Evolutionary conservation across 2,888 invertebrate species (phyloP).

Genomic region (Aquatica leii): DNA sequence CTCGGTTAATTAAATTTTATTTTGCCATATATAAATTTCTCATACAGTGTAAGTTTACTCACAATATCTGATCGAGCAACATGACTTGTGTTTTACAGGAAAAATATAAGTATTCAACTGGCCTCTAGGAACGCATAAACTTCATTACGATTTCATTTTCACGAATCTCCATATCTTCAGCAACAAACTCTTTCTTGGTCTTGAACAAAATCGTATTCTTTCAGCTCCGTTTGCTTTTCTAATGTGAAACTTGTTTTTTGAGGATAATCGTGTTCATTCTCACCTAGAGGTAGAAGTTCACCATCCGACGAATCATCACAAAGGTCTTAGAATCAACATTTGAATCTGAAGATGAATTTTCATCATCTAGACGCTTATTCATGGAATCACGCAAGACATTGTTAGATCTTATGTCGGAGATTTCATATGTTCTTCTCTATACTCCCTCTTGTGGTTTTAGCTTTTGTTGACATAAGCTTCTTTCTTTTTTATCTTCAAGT

Average conservation of each 20-base stretch:
- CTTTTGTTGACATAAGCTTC: too few relatives aligned
- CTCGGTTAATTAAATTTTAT: constrained; percentile 2
- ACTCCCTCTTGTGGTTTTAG: too few relatives aligned
- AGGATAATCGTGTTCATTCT: too few relatives aligned
- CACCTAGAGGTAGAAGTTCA: too few relatives aligned
- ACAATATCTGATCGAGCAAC: constrained; percentile 2
- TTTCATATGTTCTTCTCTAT: too few relatives aligned
- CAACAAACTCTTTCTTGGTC: constrained; percentile 1
- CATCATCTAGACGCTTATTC: constrained; percentile 3
- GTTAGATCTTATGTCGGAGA: too few relatives aligned
- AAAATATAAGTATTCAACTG: constrained; percentile 1
- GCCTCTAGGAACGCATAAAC: not conserved
- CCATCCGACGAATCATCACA: constrained; percentile 2
- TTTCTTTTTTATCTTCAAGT: too few relatives aligned
- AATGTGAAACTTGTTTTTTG: too few relatives aligned
- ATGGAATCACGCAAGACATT: too few relatives aligned
- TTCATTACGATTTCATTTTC: constrained; percentile 1
- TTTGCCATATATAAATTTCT: not conserved
- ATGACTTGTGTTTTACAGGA: constrained; percentile 1
- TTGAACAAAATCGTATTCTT: constrained; percentile 3
- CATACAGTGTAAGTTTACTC: not conserved
- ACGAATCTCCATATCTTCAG: constrained; percentile 3
- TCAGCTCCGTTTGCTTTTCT: too few relatives aligned
- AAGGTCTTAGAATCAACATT: not conserved
- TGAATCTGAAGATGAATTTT: not conserved